phyloP scores from a whole-genome alignment of 2,797 vertebrate species.

The Sebastes diaconus region DNA sequence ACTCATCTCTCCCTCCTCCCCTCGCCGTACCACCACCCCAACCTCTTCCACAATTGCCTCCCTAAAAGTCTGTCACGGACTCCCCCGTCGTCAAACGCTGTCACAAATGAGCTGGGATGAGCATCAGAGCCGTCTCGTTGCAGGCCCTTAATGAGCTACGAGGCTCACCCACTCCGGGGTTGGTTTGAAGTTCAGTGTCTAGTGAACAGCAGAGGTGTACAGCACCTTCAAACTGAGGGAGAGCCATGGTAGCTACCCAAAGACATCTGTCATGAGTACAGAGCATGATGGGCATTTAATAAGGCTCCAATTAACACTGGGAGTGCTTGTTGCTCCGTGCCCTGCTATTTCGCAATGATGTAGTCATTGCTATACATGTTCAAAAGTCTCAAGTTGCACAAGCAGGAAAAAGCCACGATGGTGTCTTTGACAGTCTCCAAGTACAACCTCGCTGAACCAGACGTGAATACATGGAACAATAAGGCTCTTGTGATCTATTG shows the following conservation, averaged over 20 bases:
- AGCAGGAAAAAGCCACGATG: neutral
- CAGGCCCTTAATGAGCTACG: constrained; percentile 57
- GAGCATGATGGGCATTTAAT: constrained; percentile 60
- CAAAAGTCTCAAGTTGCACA: neutral
- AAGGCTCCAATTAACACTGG: constrained; percentile 41
- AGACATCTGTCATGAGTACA: constrained; percentile 50
- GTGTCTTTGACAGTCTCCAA: neutral
- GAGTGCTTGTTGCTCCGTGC: neutral
- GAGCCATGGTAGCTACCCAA: constrained; percentile 6
- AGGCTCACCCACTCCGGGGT: constrained; percentile 14
- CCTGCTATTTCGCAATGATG: neutral
- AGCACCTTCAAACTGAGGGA: constrained; percentile 31
- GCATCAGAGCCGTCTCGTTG: constrained; percentile 30
- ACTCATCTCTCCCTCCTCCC: constrained; percentile 12
- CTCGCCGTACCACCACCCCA: neutral
- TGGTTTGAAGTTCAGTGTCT: constrained; percentile 37
- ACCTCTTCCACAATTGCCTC: constrained; percentile 10
- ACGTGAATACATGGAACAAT: neutral
- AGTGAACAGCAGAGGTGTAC: constrained; percentile 1
- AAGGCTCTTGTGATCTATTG: neutral
- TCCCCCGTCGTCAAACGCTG: constrained; percentile 25
- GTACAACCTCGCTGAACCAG: neutral
- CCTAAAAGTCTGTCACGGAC: constrained; percentile 34
- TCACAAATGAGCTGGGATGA: constrained; percentile 46
- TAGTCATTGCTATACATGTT: neutral